Evolutionary conservation across 2,888 invertebrate species (phyloP), one percentile per base, ranked within the genome.

Genomic region (Caenorhabditis japonica): DNA sequence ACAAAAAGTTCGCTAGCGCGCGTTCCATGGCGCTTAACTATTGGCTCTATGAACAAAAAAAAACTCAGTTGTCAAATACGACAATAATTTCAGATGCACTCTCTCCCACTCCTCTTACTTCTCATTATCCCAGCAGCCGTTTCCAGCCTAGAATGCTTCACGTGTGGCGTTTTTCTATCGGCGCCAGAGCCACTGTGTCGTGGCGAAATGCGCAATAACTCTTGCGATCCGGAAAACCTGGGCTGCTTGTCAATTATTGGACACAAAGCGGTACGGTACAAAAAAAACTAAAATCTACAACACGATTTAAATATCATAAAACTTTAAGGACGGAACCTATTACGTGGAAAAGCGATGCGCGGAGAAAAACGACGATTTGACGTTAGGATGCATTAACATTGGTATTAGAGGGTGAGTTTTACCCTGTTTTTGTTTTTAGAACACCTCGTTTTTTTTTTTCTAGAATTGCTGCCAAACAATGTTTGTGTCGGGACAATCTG

Each of bases 281-380:
- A n/a, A n/a, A n/a, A n/a, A n/a, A n/a, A n/a, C n/a, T n/a, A n/a
- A n/a, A n/a, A n/a, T n/a, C n/a, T n/a, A n/a, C n/a, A n/a, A n/a
- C n/a, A n/a, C n/a, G n/a, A n/a, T n/a, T n/a, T n/a, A n/a, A n/a
- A n/a, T n/a, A n/a, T n/a, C n/a, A n/a, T n/a, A n/a, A n/a, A n/a
- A n/a, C n/a, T n/a, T n/a, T 47, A 47, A 77, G 77, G 77, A 77
- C 33, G 61, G 66, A 30, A 70, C 77, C 1, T 77, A 56, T 46
- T 77, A 77, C 38, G 77, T 77, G 7, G 77, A 77, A 17, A 77
- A 75, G 33, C 41, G 77, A 46, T 77, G 77, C 39, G 77, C 77
- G 1, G 69, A 64, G 38, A 64, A 59, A 23, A 56, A 43, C 3
- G 77, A 78, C 17, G 66, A 78, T 15, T 44, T 72, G 21, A 60